These are phyloP conservation scores for Emmelina monodactyla DNA, from an alignment of 2,888 invertebrate species.

Conservation along the genomic window DNA sequence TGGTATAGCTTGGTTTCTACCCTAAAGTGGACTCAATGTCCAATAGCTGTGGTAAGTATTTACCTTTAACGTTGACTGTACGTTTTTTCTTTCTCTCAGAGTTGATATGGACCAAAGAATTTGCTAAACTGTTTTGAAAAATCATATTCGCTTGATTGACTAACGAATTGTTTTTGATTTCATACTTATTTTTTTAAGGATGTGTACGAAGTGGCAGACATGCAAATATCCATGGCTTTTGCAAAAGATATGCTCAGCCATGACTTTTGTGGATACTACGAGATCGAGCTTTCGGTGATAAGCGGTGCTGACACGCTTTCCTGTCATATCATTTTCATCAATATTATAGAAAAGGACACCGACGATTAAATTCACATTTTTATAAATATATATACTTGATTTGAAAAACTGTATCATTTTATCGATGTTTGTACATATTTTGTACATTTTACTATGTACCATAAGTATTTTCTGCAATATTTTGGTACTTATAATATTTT, in stretches of 20 bases:
- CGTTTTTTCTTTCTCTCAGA: too few species aligned
- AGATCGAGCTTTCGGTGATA: neutral
- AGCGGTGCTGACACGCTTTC: neutral
- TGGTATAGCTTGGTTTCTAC: constrained; percentile 28
- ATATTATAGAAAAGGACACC: neutral
- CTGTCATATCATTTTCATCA: neutral
- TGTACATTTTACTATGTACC: too few species aligned
- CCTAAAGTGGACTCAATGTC: constrained; percentile 32
- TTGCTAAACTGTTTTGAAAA: too few species aligned
- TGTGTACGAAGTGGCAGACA: constrained; percentile 1
- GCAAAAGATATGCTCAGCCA: constrained; percentile 1
- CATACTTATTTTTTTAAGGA: constrained; percentile 3
- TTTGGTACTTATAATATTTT: too few species aligned
- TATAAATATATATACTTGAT: too few species aligned
- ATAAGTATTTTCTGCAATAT: too few species aligned
- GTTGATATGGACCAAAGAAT: too few species aligned
- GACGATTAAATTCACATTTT: too few species aligned
- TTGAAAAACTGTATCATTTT: too few species aligned
- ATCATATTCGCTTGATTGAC: too few species aligned
- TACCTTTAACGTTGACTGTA: too few species aligned
- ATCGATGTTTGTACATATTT: too few species aligned
- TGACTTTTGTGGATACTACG: constrained; percentile 2
- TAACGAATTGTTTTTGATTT: neutral
- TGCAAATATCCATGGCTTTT: constrained; percentile 1
- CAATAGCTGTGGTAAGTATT: constrained; percentile 30